Conservation (phyloP, 2,797 vertebrate species). For the Tarsius wallacei region DNA sequence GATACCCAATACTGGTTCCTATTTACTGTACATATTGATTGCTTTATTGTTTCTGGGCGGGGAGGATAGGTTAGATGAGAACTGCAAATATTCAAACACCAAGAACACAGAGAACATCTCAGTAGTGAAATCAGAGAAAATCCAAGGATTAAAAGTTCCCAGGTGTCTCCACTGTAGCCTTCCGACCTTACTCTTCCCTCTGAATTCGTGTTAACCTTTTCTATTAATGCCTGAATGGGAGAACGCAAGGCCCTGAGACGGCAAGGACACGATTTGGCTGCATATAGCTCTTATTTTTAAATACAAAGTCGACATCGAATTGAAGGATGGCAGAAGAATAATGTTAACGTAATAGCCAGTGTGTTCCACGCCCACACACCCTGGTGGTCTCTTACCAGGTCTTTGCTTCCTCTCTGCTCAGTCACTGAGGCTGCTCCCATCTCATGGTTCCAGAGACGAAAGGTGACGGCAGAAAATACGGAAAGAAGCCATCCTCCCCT, state of each 20-base stretch:
- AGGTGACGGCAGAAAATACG: neutral
- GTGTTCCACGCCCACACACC: neutral
- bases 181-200: conserved; percentile 17
- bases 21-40: neutral
- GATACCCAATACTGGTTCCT: neutral
- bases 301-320: conserved; percentile 63
- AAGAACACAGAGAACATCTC: conserved; percentile 41
- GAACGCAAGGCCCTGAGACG: neutral
- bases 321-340: conserved; percentile 53
- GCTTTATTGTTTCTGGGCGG: neutral
- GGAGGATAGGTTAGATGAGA: neutral
- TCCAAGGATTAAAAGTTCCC: neutral
- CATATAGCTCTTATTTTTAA: conserved; percentile 63
- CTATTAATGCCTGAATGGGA: neutral
- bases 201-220: conserved; percentile 58
- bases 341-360: conserved; percentile 49
- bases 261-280: conserved; percentile 40
- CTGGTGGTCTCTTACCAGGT: neutral
- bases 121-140: conserved; percentile 26
- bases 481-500: neutral
- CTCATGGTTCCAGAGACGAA: conserved; percentile 41
- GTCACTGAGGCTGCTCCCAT: neutral
- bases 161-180: neutral
- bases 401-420: neutral
- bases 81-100: neutral